Base-by-base conservation (phyloP, 1,140 invertebrate genomes). In the Rhagoletis zephyria region DNA sequence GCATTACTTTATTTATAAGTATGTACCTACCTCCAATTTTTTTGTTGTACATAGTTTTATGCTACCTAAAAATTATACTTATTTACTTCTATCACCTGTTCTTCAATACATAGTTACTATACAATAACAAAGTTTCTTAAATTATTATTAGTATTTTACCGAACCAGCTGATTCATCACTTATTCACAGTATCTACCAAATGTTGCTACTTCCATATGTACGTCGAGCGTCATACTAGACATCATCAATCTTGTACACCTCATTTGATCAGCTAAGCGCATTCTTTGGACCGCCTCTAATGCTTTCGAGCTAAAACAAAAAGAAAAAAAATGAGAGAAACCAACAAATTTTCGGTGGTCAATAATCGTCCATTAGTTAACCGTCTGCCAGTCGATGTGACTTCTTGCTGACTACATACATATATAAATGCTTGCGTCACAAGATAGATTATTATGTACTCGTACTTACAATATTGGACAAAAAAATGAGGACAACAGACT, bases 201-300 rank as follows among this genome's bases (percentile, higher is more conserved):
- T 81, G 74, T 59, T 81, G 74, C n/a, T 30, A 30, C 30, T 30
- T 30, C 0, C 30, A 30, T 30, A 30, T 30, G 30, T 45, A 48
- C 42, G 74, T 81, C 48, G 48, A n/a, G 48, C 48, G 19, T 48
- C 74, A 81, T 56, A 30, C 30, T 30, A 51, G 74, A 81, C 74
- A 81, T 81, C 74, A 81, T 81, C 74, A 81, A 81, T 81, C 74
- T 81, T 81, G 48, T 56, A 81, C 56, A 48, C 48, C 74, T 59
- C 74, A 81, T n/a, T 81, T 81, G 56, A 19, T n/a, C 74, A 30
- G 74, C 12, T 16, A 81, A 19, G 16, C 48, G 48, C 48, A 30
- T 30, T 81, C 5, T 56, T 30, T 51, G 74, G 10, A 51, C 51
- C 48, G 45, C 74, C 74, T 81, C 19, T n/a, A 56, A 56, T 81